These are phyloP conservation scores for Triplophysa yarkandensis DNA, from an alignment of 2,797 vertebrate species.

Conservation along the genomic window DNA sequence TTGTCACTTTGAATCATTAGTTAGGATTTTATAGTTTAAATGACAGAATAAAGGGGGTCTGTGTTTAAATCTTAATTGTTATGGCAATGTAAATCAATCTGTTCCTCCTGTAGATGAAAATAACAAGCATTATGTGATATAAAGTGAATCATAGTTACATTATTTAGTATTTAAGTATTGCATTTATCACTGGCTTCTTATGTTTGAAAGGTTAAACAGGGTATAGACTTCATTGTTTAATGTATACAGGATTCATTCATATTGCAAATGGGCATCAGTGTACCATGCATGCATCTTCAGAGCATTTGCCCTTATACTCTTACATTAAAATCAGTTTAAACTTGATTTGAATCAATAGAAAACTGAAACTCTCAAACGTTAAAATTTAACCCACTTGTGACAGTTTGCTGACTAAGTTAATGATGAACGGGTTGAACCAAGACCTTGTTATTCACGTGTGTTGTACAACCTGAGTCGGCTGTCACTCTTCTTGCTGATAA, in stretches of 20 bases:
- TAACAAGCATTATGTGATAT: background rate
- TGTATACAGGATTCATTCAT: background rate
- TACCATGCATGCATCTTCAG: background rate
- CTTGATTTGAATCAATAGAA: background rate
- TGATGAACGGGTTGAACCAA: conserved; percentile 18
- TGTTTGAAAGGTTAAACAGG: background rate
- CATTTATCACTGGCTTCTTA: background rate
- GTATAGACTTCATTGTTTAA: background rate
- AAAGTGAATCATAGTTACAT: background rate
- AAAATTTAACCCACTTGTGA: background rate
- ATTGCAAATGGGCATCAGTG: background rate
- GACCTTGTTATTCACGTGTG: conserved; percentile 21
- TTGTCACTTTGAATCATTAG: background rate
- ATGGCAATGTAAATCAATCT: background rate
- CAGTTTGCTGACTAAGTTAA: conserved; percentile 10
- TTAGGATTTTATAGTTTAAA: background rate
- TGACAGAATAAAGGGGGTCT: background rate
- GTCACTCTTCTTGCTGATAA: conserved; percentile 7
- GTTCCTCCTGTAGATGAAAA: background rate
- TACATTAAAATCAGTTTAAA: background rate
- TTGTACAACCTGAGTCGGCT: background rate
- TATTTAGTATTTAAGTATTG: background rate
- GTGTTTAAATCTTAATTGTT: background rate
- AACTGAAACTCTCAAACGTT: background rate
- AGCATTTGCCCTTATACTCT: background rate